Percentiles rank a stretch among this genome's conserved stretches.
These are phyloP conservation scores for Tretioscincus oriximinensis DNA, from an alignment of 2,113 vertebrate genomes.

Conservation along the genomic window DNA sequence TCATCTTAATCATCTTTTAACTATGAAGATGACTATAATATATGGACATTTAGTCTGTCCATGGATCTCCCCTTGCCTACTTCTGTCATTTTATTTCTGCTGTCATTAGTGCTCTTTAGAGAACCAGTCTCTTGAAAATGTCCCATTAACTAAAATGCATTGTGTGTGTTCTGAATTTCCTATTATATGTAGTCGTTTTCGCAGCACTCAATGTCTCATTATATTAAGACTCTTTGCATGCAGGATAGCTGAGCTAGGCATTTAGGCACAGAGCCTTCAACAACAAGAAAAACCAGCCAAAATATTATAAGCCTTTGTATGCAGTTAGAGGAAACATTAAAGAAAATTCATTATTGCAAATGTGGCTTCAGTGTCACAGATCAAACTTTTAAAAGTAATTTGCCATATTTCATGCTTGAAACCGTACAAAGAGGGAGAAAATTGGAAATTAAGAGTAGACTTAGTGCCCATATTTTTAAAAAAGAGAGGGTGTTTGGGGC, in stretches of 20 bases:
- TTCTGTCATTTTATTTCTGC: conserved; percentile 6
- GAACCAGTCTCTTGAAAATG: conserved; percentile 21
- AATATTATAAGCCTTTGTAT: not conserved
- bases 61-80: not conserved
- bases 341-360: conserved; percentile 18
- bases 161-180: conserved; percentile 7
- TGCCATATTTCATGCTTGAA: conserved; percentile 31
- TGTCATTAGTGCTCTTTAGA: conserved; percentile 16
- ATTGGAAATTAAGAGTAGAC: conserved; percentile 40
- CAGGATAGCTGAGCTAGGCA: not conserved
- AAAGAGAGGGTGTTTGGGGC: not conserved
- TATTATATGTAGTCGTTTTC: conserved; percentile 31
- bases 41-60: not conserved
- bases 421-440: conserved; percentile 36
- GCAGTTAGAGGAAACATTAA: not conserved
- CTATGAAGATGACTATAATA: not conserved
- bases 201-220: conserved; percentile 5
- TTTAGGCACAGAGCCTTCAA: not conserved
- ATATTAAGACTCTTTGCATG: not conserved
- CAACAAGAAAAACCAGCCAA: not conserved
- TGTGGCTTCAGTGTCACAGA: not conserved
- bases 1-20: conserved; percentile 7
- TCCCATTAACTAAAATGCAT: not conserved
- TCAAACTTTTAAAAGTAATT: conserved; percentile 19
- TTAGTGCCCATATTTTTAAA: conserved; percentile 24